Base-by-base conservation (phyloP, 2,113 vertebrate genomes). In the Clarias batrachus region DNA sequence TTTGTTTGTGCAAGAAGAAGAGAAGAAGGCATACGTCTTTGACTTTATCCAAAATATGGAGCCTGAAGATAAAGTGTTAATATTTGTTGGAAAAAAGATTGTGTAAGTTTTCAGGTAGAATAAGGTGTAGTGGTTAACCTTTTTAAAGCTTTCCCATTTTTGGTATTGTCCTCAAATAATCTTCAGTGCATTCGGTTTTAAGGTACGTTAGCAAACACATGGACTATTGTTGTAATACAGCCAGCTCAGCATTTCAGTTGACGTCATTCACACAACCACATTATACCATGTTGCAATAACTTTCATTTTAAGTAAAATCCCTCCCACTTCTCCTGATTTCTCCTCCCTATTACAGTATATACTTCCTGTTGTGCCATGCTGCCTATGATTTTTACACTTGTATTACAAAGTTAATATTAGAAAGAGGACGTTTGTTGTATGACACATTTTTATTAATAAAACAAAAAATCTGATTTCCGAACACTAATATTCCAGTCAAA, bases 51-150 rank as follows among this genome's bases (percentile, higher is more conserved):
- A 95, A 41, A 95, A 92, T 82, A 95, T 99, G 96, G 94, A 95
- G 86, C 95, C 96, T 0, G 84, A 93, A 66, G 97, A 99, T 83
- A 99, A 99, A 92, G 96, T 96, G 80, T 93, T 99, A 76, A 94
- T 99, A 92, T 99, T 99, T 92, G 98, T 99, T 48, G 97, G 97
- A 74, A 97, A 95, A 92, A 99, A 99, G 91, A 30, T 96, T 17
- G 85, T 92, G 98, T 99, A 92, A 92, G 97, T 96, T 84, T 84
- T 13, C 30, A 66, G 2, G 59, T 65, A 54, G 25, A 79, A 4
- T 8, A 11, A 57, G 27, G 33, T 66, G 27, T 14, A 48, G n/a
- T 11, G 19, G 74, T 85, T 57, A 37, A 27, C 1, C 13, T 13
- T 17, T 17, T 10, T 37, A 1, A 68, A 1, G 59, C 3, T n/a